Evolutionary conservation across 2,797 vertebrate genomes (phyloP).

Genomic region (Labeo calbasu): DNA sequence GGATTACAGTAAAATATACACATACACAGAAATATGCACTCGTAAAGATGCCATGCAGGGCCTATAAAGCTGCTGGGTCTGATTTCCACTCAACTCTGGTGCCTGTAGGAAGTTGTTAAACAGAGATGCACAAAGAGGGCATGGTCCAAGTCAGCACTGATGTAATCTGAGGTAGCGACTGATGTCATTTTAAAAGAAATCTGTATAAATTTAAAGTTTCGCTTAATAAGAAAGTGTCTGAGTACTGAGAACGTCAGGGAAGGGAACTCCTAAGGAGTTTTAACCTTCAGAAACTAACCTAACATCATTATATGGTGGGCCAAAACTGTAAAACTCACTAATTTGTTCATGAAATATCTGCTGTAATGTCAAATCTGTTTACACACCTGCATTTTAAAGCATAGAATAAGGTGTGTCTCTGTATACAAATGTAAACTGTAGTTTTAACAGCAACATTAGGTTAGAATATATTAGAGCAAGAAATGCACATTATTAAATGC

Average conservation of each 20-base stretch:
- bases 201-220: constrained; percentile 20
- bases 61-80: constrained; percentile 48
- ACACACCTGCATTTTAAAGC: constrained; percentile 5
- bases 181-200: constrained; percentile 49
- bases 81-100: constrained; percentile 50
- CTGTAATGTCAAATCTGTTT: constrained; percentile 12
- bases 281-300: not conserved
- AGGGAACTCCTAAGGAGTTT: not conserved
- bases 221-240: constrained; percentile 8
- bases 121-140: constrained; percentile 41
- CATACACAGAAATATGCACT: constrained; percentile 27
- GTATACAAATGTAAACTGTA: not conserved
- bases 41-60: constrained; percentile 40
- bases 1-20: constrained; percentile 30
- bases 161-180: constrained; percentile 34
- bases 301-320: not conserved
- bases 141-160: constrained; percentile 41
- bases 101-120: constrained; percentile 57
- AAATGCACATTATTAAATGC: not conserved
- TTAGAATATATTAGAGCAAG: too few species aligned
- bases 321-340: constrained; percentile 25
- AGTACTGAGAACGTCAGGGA: not conserved
- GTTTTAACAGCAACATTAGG: not conserved
- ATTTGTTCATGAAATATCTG: constrained; percentile 2
- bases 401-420: not conserved